phyloP scores from a whole-genome alignment of 2,797 vertebrate species.

The Eulemur albifrons region DNA sequence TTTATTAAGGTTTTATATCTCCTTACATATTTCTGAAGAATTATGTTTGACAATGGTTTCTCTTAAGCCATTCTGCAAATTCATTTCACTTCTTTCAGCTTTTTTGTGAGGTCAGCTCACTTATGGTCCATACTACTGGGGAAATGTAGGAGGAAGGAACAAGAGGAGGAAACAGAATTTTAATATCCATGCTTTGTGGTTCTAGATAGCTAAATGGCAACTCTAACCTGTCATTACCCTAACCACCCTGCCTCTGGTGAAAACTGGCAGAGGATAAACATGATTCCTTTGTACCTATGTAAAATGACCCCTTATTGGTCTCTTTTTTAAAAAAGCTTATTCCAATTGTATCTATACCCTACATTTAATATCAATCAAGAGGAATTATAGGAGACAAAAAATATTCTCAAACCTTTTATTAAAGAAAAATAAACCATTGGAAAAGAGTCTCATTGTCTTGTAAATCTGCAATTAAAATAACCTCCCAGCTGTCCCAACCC shows the following conservation, averaged over 20 bases:
- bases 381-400: conserved; percentile 1
- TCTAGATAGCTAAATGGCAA: background rate
- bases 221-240: background rate
- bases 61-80: background rate
- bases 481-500: background rate
- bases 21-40: background rate
- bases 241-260: background rate
- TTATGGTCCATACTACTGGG: background rate
- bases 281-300: background rate
- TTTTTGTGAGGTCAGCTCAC: background rate
- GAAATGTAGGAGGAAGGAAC: background rate
- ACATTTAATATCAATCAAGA: background rate
- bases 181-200: background rate
- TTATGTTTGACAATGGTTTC: background rate
- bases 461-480: background rate
- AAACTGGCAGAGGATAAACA: background rate
- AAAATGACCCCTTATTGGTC: background rate
- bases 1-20: background rate
- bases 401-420: background rate
- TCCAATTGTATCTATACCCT: background rate
- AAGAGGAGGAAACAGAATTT: background rate
- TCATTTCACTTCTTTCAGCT: background rate
- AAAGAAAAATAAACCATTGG: background rate
- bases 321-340: background rate
- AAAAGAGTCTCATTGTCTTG: background rate